Evolutionary conservation across 2,113 vertebrate genomes (phyloP).

Genomic region (Ameiurus melas): DNA sequence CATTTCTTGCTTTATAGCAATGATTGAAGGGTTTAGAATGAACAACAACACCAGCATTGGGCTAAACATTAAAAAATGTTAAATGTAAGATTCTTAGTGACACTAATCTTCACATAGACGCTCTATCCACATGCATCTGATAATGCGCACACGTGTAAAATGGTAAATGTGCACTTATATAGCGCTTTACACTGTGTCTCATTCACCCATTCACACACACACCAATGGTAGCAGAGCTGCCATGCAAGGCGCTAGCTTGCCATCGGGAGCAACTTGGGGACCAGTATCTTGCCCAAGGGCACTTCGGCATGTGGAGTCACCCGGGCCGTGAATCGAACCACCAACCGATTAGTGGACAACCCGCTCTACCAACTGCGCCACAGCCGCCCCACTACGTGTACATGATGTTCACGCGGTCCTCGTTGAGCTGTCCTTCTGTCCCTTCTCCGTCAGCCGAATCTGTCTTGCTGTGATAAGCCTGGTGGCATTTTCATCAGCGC

Average conservation of each 20-base stretch:
- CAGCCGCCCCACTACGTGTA: too few species aligned
- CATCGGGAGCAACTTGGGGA: too few species aligned
- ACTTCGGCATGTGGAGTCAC: too few species aligned
- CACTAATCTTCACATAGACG: constrained; percentile 27
- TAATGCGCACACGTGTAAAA: constrained; percentile 15
- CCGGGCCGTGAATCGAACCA: too few species aligned
- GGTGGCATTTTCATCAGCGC: constrained; percentile 80
- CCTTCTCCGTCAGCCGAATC: constrained; percentile 62
- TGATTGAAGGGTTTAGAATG: not conserved
- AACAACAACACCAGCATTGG: not conserved
- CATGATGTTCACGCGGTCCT: constrained; percentile 51
- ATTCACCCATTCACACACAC: too few species aligned
- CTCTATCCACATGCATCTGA: not conserved
- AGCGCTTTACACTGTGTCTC: too few species aligned
- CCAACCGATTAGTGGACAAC: too few species aligned
- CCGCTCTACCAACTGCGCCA: too few species aligned
- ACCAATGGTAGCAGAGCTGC: too few species aligned
- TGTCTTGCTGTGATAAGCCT: constrained; percentile 89
- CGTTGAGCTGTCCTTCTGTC: constrained; percentile 51
- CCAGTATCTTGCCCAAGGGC: too few species aligned
- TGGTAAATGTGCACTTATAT: too few species aligned
- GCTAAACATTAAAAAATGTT: constrained; percentile 6
- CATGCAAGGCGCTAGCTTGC: too few species aligned
- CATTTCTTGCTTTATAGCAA: not conserved
- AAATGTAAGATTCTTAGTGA: constrained; percentile 9